Base-by-base conservation (phyloP, 2,113 vertebrate species). In the Channa argus region DNA sequence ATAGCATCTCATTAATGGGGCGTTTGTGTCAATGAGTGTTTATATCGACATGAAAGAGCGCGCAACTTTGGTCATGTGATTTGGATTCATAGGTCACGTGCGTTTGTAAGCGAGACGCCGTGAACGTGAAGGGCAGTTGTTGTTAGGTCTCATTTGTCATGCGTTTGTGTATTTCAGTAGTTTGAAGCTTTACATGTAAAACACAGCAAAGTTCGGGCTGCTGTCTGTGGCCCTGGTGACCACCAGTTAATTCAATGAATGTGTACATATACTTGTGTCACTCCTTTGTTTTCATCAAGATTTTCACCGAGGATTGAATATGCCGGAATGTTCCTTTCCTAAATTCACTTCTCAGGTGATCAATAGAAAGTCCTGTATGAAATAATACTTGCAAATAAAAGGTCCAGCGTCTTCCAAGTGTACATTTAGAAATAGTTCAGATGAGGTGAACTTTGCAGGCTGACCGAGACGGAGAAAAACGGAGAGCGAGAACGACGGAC, bases 1-100 rank as follows among this genome's bases (percentile, higher is more conserved):
- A 87, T 82, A 87, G 70, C 58, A 3, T 91, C 71, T 69, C 62
- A 85, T 87, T 67, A 79, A 51, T 59, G 70, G 60, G 53, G 59
- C 58, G 60, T 84, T 80, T 80, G 65, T 84, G 85, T 84, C 77
- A 39, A 41, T 14, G 46, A 24, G 58, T 80, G 78, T 83, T 83
- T 83, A 69, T 9, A 54, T 34, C 4, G 5, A 56, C 77, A 66
- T 72, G 53, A 80, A 71, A 79, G 62, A 60, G 33, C 12, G 54
- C 9, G 54, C 54, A 12, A 46, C 55, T 64, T 24, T 63, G 74
- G 61, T 45, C 10, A 46, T 51, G 66, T 58, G 39, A 60, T 61
- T n/a, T 3, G 55, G 64, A 12, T 33, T 56, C 24, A 24, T 24
- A 24, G 24, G 24, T 5, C 63, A 44, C 54, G 53, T 61, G 58